Evolutionary conservation across 2,797 vertebrate genomes (phyloP).

Genomic region (Rhincodon typus): DNA sequence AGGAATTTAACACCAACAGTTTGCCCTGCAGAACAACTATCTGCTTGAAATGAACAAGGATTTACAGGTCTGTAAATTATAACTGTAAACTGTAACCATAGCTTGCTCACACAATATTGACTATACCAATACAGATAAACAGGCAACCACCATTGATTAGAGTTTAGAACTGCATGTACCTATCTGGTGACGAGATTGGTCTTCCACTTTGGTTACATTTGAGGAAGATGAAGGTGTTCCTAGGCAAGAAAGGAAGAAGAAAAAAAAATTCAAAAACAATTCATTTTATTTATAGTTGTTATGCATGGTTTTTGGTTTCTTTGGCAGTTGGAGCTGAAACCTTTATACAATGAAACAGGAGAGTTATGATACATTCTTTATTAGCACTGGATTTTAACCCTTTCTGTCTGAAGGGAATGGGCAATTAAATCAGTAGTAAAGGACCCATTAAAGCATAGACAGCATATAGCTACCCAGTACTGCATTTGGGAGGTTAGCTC

Average conservation of each 20-base stretch:
- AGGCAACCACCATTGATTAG: not conserved
- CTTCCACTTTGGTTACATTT: conserved; percentile 74
- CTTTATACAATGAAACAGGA: not conserved
- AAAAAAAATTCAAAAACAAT: not conserved
- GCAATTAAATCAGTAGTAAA: no score
- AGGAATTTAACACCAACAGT: not conserved
- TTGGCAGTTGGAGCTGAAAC: no score
- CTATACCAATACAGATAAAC: not conserved
- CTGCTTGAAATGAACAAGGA: not conserved
- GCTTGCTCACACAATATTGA: not conserved
- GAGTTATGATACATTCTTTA: not conserved
- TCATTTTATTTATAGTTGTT: not conserved
- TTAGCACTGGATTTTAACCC: not conserved
- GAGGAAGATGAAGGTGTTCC: conserved; percentile 69
- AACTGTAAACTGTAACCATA: no score
- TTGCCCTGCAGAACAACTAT: not conserved
- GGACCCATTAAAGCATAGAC: not conserved
- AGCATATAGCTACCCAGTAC: not conserved
- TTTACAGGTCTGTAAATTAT: no score
- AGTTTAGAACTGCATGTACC: conserved; percentile 50
- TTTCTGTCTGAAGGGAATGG: not conserved
- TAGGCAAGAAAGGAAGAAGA: conserved; percentile 47
- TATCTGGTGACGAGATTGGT: conserved; percentile 68
- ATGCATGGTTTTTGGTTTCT: not conserved
- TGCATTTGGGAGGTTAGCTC: not conserved